A percentile compares a stretch with the other conserved stretches of the same genome.
These are phyloP conservation scores for Trididemnum clinides DNA, from an alignment of 23 tunicate species.

Conservation along the genomic window DNA sequence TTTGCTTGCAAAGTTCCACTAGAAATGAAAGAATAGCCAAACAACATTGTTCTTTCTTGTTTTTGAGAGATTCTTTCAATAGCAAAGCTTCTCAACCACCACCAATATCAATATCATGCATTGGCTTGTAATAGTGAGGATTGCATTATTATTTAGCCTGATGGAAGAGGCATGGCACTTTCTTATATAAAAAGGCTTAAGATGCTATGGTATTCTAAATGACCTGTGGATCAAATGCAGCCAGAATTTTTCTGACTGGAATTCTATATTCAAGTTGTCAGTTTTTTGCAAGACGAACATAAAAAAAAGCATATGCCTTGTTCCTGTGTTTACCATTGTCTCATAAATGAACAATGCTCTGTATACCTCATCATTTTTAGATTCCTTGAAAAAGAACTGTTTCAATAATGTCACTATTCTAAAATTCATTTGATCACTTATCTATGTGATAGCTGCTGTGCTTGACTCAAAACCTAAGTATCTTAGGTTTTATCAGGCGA, in stretches of 20 bases:
- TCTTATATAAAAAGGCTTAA: no score
- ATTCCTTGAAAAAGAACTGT: neutral
- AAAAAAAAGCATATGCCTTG: slow-evolving; percentile 14
- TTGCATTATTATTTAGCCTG: no score
- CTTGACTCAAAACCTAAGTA: neutral
- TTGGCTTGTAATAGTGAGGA: neutral
- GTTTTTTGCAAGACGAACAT: slow-evolving; percentile 20
- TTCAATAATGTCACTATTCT: neutral
- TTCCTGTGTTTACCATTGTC: neutral
- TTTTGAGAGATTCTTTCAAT: slow-evolving; percentile 6
- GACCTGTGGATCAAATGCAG: no score
- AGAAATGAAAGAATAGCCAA: slow-evolving; percentile 12
- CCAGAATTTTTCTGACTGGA: slow-evolving; percentile 3
- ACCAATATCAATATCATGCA: neutral
- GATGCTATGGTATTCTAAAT: no score
- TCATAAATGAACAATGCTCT: neutral
- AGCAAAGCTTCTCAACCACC: slow-evolving; percentile 10
- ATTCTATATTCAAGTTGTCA: neutral
- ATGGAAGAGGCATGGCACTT: no score
- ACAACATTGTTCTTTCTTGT: neutral
- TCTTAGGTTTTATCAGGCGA: neutral
- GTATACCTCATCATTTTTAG: neutral
- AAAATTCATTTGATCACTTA: slow-evolving; percentile 12
- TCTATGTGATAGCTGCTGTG: neutral
- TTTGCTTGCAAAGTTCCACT: slow-evolving; percentile 22